phyloP scores from a whole-genome alignment of 35 echinoderm and acorn worm species.

The Amphiura filiformis region DNA sequence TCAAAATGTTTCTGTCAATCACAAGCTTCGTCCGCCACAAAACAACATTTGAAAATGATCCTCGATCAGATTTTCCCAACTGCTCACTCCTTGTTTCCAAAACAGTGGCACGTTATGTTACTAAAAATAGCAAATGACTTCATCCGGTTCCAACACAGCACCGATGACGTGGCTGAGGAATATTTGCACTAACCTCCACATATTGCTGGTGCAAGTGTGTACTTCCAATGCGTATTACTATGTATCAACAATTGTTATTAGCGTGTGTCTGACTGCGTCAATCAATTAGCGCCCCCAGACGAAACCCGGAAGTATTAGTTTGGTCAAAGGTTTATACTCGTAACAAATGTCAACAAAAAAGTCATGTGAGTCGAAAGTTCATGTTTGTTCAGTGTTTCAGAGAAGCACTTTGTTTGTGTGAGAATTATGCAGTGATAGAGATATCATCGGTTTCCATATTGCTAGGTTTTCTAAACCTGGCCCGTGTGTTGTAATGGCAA shows the following conservation, averaged over 20 bases:
- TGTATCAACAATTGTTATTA: neutral
- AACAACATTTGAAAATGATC: too few relatives aligned
- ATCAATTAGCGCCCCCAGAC: neutral
- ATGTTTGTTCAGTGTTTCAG: neutral
- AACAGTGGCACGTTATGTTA: neutral
- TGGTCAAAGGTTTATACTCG: neutral
- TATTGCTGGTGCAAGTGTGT: neutral
- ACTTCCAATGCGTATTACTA: neutral
- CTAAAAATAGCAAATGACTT: neutral
- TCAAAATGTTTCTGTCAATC: neutral
- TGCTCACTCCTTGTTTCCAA: neutral
- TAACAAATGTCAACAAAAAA: neutral
- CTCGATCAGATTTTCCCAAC: too few relatives aligned
- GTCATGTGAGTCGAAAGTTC: neutral
- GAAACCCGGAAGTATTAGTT: neutral
- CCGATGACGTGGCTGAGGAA: neutral
- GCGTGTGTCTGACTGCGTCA: neutral
- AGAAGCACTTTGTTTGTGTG: neutral
- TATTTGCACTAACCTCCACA: neutral
- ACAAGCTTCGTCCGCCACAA: too few relatives aligned
- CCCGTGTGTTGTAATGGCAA: too few relatives aligned
- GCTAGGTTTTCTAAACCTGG: too few relatives aligned
- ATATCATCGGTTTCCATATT: too few relatives aligned
- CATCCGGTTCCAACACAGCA: neutral
- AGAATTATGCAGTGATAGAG: too few relatives aligned